Evolutionary conservation across 2,888 invertebrate genomes (phyloP).

Genomic region (Drosophila gaucha): DNA sequence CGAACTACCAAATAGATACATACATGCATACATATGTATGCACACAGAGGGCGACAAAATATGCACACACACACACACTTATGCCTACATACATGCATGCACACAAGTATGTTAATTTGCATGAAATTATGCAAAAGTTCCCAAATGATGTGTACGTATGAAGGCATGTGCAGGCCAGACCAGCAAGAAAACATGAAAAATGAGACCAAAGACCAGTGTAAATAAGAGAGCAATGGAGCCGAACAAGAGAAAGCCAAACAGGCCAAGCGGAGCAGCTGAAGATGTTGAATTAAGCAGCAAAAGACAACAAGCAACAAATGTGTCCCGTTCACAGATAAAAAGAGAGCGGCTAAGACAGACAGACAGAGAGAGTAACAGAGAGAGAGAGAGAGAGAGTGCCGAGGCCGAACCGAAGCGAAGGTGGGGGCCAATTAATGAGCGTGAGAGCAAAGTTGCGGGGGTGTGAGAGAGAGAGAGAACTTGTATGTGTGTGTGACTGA

Average conservation of each 20-base stretch:
- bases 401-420: conserved; percentile 28
- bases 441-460: conserved; percentile 60
- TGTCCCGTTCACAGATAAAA: conserved; percentile 24
- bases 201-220: conserved; percentile 33
- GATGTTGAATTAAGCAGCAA: conserved; percentile 39
- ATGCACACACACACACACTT: not conserved
- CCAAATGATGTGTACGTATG: conserved; percentile 40
- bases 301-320: conserved; percentile 67
- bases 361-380: conserved; percentile 7
- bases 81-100: conserved; percentile 2
- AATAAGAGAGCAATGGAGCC: conserved; percentile 54
- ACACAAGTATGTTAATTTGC: conserved; percentile 60
- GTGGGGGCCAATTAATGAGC: conserved; percentile 43
- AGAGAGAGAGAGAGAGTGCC: conserved; percentile 12
- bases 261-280: conserved; percentile 40
- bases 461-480: conserved; percentile 32
- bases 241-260: conserved; percentile 61
- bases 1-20: conserved; percentile 45
- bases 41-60: conserved; percentile 29
- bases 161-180: conserved; percentile 20
- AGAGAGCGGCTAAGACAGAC: conserved; percentile 20
- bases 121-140: conserved; percentile 77
- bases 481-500: not conserved
- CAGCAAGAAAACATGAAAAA: conserved; percentile 20
- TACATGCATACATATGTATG: conserved; percentile 12